A percentile compares a stretch with the other conserved stretches of the same genome.
Conservation (phyloP, 92 coral and sea anemone species). For the Palythoa caribaeorum region DNA sequence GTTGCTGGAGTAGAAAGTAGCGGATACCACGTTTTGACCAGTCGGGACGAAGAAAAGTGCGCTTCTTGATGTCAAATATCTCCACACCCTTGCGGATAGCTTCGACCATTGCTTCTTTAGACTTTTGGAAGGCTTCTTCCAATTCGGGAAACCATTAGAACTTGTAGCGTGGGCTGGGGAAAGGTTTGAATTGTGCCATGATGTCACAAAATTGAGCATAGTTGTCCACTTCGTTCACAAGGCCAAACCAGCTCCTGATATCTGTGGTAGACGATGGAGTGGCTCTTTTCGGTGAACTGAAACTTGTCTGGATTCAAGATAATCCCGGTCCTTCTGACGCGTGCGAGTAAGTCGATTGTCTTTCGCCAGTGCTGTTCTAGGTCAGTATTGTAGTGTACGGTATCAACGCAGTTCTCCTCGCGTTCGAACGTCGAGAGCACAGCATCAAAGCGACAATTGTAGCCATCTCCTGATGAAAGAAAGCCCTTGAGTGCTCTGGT, state of each 20-base stretch:
- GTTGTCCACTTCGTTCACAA: background rate
- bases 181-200: background rate
- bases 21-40: background rate
- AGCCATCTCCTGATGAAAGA: too few species aligned
- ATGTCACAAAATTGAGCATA: background rate
- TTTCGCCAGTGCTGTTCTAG: too few species aligned
- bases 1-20: slow-evolving; percentile 50
- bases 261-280: background rate
- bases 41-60: too few species aligned
- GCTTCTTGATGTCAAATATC: slow-evolving; percentile 16
- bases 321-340: too few species aligned
- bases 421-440: too few species aligned
- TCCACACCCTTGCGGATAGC: slow-evolving; percentile 54
- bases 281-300: slow-evolving; percentile 33
- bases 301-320: slow-evolving; percentile 47
- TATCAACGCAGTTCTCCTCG: too few species aligned
- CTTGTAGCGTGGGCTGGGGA: background rate
- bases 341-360: too few species aligned
- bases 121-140: background rate
- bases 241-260: background rate
- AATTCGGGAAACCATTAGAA: background rate
- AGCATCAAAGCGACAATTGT: too few species aligned
- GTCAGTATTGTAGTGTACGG: too few species aligned
- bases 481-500: too few species aligned
- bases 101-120: slow-evolving; percentile 16